Evolutionary conservation across 1,140 invertebrate species (phyloP).

Genomic region (Lordiphosa stackelbergi): DNA sequence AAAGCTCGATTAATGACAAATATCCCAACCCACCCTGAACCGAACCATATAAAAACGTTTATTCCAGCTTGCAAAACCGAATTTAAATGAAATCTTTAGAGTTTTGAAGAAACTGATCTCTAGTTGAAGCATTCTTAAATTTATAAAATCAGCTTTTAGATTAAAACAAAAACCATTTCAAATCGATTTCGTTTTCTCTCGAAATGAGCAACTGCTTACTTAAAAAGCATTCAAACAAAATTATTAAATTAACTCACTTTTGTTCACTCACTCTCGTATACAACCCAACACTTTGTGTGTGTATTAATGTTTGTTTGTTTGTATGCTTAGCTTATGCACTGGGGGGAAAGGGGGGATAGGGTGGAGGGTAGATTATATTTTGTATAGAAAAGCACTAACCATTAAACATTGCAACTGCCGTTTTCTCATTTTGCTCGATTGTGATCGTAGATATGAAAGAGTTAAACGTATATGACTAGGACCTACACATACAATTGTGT

Average conservation of each 20-base stretch:
- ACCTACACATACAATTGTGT: constrained; percentile 39
- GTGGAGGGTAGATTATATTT: constrained; percentile 58
- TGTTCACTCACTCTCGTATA: too few relatives aligned
- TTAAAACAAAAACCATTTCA: too few relatives aligned
- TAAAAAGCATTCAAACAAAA: too few relatives aligned
- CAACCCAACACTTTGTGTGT: constrained; percentile 10
- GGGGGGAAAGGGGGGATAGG: constrained; percentile 47
- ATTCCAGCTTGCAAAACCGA: too few relatives aligned
- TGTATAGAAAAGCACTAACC: constrained; percentile 72
- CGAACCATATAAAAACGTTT: too few relatives aligned
- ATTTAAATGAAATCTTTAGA: too few relatives aligned
- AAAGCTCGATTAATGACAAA: too few relatives aligned
- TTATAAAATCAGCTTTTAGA: too few relatives aligned
- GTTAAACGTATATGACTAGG: constrained; percentile 57
- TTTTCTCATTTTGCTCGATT: constrained; percentile 57
- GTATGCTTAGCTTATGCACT: constrained; percentile 37
- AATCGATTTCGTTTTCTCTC: not conserved
- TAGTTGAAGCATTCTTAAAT: too few relatives aligned
- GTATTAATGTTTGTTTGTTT: constrained; percentile 19
- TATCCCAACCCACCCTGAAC: too few relatives aligned
- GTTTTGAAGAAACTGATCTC: too few relatives aligned
- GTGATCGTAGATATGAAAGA: constrained; percentile 73
- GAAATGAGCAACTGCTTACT: not conserved
- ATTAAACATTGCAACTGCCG: constrained; percentile 73
- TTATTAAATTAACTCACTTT: too few relatives aligned